phyloP scores from a whole-genome alignment of 2,797 vertebrate genomes.

The Crocidura indochinensis region DNA sequence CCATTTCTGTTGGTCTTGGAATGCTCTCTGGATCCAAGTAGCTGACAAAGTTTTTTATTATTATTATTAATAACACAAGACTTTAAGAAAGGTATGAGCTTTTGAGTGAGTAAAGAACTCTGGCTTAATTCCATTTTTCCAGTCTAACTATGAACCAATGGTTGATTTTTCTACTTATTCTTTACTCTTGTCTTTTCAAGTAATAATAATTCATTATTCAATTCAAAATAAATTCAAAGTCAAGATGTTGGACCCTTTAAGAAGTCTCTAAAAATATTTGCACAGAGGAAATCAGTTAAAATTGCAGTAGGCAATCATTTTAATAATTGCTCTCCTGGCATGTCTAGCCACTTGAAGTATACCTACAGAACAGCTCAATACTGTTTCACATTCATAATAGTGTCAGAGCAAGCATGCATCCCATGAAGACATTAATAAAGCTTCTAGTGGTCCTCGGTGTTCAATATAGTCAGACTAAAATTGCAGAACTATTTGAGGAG shows the following conservation, averaged over 20 bases:
- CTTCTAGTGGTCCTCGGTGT: neutral
- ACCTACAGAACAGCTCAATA: neutral
- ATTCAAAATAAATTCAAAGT: slow-evolving; percentile 53
- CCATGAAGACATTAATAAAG: slow-evolving; percentile 3
- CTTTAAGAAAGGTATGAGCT: slow-evolving; percentile 79
- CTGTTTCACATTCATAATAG: neutral
- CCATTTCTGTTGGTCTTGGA: slow-evolving; percentile 76
- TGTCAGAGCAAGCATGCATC: neutral
- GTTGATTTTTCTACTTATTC: slow-evolving; percentile 61
- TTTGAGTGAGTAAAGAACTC: slow-evolving; percentile 67
- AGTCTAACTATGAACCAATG: slow-evolving; percentile 35
- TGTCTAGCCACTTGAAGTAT: neutral
- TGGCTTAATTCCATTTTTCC: slow-evolving; percentile 71
- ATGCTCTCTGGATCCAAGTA: slow-evolving; percentile 80
- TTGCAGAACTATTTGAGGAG: neutral
- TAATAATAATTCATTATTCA: slow-evolving; percentile 66
- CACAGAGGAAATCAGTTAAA: slow-evolving; percentile 53
- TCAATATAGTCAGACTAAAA: neutral
- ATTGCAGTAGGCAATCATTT: slow-evolving; percentile 20
- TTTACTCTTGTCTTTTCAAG: slow-evolving; percentile 63
- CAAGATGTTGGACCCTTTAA: slow-evolving; percentile 58
- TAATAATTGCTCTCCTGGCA: slow-evolving; percentile 11
- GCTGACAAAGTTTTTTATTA: slow-evolving; percentile 76
- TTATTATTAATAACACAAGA: slow-evolving; percentile 81
- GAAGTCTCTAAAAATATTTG: slow-evolving; percentile 60